Evolutionary conservation across 2,113 vertebrate species (phyloP), one percentile per base, ranked within the genome.

Genomic region (Trogon melanurus): DNA sequence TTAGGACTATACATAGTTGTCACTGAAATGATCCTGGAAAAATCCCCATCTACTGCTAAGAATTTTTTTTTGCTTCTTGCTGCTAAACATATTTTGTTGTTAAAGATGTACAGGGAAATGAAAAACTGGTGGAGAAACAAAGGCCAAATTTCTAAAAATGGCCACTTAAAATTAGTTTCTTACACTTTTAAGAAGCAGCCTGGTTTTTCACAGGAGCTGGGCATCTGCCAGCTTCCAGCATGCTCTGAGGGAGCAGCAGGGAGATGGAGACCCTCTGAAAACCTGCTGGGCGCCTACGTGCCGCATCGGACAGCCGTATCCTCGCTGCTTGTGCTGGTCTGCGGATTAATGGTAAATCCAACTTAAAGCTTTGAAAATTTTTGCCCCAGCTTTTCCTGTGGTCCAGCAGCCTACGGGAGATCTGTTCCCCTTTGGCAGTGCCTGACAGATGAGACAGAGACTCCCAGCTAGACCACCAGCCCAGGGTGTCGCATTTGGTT

Each of bases 1-100:
- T 91, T 71, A 82, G 86, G 79, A 53, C 79, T 86, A 67, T 23
- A 57, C 47, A 95, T 78, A 92, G 58, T 48, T 89, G 69, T 80
- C 56, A 70, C 36, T 67, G 85, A 76, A 94, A 93, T 32, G 58
- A 79, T 85, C 48, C 29, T 93, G 79, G 87, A 95, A 84, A 82
- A 95, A 88, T 81, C 64, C 64, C 50, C 73, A 80, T 95, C 74
- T 66, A 92, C 64, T 73, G 73, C 27, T 95, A 54, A 82, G 62
- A 53, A 12, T 56, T 71, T 71, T 84, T 70, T 70, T 94, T 60
- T 56, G 48, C 56, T 91, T 76, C 53, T 84, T 84, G 65, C 76
- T 60, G n/a, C 65, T 95, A 79, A 94, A 76, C 57, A 62, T 92
- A 85, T 73, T 88, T 92, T 56, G 45, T 54, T 93, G 71, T 76